Conservation (phyloP, 1,140 invertebrate species). For the Conus betulinus region DNA sequence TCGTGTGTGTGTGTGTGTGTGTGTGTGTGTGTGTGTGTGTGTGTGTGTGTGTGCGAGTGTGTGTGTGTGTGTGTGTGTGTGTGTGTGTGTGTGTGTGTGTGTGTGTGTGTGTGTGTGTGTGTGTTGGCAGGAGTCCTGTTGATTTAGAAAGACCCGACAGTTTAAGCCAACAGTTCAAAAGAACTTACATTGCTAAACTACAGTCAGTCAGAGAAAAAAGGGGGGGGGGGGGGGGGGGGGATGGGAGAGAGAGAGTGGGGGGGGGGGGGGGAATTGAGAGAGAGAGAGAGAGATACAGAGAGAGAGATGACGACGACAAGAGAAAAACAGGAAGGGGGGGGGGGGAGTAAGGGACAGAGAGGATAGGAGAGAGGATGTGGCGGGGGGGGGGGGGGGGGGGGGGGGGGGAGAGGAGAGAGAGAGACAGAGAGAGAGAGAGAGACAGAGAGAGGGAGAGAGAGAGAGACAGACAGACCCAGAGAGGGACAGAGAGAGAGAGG, state of each 20-base stretch:
- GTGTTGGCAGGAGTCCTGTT: too few species aligned
- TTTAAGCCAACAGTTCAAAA: too few species aligned
- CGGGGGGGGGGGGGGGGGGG: neutral
- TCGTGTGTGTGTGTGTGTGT: too few species aligned
- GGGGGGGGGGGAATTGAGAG: too few species aligned
- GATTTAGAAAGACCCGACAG: too few species aligned
- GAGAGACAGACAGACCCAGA: neutral
- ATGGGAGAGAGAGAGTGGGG: neutral
- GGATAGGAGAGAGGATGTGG: neutral
- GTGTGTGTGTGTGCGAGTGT: too few species aligned
- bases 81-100: too few species aligned
- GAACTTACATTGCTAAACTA: neutral
- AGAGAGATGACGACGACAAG: neutral
- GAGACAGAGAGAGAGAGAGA: neutral
- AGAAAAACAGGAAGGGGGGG: neutral
- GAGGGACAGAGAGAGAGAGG: neutral
- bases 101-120: too few species aligned
- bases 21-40: too few species aligned
- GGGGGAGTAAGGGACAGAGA: neutral
- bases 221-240: neutral
- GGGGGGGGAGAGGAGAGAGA: neutral
- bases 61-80: too few species aligned
- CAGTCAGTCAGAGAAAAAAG: neutral
- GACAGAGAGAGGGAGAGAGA: neutral
- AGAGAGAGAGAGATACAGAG: neutral